Conservation (phyloP, 2,797 vertebrate species). For the Euphonia xanthogaster region DNA sequence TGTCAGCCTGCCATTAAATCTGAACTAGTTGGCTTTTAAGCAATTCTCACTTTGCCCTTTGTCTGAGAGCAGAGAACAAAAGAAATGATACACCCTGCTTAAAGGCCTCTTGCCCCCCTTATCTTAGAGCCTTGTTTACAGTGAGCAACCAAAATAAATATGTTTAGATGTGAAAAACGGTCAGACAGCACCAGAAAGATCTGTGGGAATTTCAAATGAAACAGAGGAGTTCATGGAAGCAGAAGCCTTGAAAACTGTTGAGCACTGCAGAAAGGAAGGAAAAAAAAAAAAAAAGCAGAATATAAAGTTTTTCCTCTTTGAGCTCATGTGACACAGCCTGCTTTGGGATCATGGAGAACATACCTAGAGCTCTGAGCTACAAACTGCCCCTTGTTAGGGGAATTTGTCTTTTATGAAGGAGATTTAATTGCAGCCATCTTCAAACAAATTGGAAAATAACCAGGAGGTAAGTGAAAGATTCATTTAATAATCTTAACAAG, state of each 20-base stretch:
- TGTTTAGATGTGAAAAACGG: neutral
- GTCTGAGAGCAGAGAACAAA: neutral
- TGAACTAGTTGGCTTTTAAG: neutral
- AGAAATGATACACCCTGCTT: neutral
- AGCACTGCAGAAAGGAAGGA: neutral
- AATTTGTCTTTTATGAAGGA: slow-evolving; percentile 37
- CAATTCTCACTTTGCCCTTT: neutral
- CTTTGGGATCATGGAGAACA: neutral
- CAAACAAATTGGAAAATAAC: slow-evolving; percentile 63
- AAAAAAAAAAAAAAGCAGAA: neutral
- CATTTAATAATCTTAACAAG: slow-evolving; percentile 62
- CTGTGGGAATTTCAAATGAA: neutral
- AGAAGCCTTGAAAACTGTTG: neutral
- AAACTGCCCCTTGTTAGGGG: slow-evolving; percentile 7
- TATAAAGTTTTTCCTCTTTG: neutral
- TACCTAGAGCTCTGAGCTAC: neutral
- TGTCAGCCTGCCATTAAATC: neutral
- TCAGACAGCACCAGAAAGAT: neutral
- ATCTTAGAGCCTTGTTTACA: neutral
- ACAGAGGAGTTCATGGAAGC: neutral
- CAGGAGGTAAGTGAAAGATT: slow-evolving; percentile 58
- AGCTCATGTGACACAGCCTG: neutral
- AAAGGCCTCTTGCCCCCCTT: neutral
- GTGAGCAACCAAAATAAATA: neutral
- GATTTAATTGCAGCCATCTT: slow-evolving; percentile 55